Evolutionary conservation across 1,140 invertebrate genomes (phyloP).

Genomic region (Palaemon carinicauda): DNA sequence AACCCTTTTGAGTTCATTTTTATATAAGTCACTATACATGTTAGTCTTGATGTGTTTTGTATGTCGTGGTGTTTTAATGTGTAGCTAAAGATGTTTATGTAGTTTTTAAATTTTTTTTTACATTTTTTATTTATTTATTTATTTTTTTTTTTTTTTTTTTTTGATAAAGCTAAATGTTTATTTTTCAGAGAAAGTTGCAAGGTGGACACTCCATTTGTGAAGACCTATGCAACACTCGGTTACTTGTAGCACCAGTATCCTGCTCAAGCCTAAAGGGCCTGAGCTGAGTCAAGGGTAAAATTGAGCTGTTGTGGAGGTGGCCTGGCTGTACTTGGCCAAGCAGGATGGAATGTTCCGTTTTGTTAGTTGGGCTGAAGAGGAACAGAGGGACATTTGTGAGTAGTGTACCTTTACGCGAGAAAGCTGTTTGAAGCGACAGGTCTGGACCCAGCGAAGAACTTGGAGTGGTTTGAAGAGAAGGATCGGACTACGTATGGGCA

Average conservation of each 20-base stretch:
- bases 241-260: slow-evolving; percentile 75
- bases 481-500: background rate
- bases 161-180: slow-evolving; percentile 61
- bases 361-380: background rate
- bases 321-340: background rate
- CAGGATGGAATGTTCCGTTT: background rate
- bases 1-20: no score
- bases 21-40: no score
- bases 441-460: slow-evolving; percentile 40
- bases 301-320: background rate
- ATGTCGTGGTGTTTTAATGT: background rate
- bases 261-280: slow-evolving; percentile 4
- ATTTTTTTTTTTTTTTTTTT: background rate
- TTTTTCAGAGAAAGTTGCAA: slow-evolving; percentile 81
- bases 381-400: slow-evolving; percentile 6
- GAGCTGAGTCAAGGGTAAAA: background rate
- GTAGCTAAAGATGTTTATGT: background rate
- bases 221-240: slow-evolving; percentile 87
- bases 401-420: background rate
- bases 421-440: slow-evolving; percentile 27
- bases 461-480: background rate
- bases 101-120: background rate
- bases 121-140: background rate
- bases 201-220: slow-evolving; percentile 85
- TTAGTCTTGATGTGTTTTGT: no score